Evolutionary conservation across 1,140 invertebrate genomes (phyloP).

Genomic region (Heliconius nattereri): DNA sequence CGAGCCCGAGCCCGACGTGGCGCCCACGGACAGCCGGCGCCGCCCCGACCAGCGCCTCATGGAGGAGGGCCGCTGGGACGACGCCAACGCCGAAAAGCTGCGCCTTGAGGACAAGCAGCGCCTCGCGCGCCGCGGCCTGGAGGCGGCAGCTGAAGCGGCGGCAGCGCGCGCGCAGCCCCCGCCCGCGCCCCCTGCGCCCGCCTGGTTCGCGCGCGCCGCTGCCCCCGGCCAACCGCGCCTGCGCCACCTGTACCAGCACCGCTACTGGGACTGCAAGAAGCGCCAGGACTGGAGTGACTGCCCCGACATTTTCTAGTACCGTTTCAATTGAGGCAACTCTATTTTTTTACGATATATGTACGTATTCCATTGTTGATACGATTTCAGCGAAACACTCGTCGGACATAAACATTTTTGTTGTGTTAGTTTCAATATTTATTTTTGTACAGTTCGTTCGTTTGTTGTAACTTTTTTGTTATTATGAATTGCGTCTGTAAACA

Average conservation of each 20-base stretch:
- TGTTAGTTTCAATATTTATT: background rate
- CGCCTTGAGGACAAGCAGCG: conserved; percentile 98
- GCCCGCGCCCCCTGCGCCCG: conserved; percentile 91
- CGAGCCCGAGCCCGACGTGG: conserved; percentile 94
- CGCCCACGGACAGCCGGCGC: conserved; percentile 96
- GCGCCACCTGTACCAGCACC: conserved; percentile 92
- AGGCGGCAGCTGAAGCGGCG: conserved; percentile 90
- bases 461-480: background rate
- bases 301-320: conserved; percentile 93
- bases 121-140: conserved; percentile 85
- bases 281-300: conserved; percentile 94
- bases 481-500: background rate
- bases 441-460: background rate
- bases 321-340: too few species aligned
- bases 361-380: too few species aligned
- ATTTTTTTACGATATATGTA: too few species aligned
- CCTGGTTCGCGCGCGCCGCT: conserved; percentile 92
- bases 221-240: conserved; percentile 70
- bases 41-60: conserved; percentile 98
- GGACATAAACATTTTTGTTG: too few species aligned
- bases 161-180: conserved; percentile 82
- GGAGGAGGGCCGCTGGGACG: conserved; percentile 98
- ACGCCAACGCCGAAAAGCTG: conserved; percentile 95
- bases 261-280: conserved; percentile 97
- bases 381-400: too few species aligned